Conservation (phyloP, 2,113 vertebrate species). For the Cochlearius cochlearius region DNA sequence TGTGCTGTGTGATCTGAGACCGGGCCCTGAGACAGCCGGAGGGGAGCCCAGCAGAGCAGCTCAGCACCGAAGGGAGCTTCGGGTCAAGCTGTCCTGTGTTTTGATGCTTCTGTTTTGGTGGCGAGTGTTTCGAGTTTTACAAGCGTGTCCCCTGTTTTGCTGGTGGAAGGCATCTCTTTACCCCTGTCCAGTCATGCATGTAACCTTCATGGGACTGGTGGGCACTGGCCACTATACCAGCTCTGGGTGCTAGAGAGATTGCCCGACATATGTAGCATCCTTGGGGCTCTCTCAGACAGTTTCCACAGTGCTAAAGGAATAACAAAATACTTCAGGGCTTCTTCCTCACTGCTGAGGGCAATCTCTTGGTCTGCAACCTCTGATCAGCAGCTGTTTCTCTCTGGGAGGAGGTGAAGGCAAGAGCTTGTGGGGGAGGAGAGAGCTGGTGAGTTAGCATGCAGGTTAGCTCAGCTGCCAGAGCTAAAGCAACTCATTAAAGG, state of each 20-base stretch:
- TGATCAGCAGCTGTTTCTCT: background rate
- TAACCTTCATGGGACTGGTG: background rate
- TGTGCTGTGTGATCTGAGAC: background rate
- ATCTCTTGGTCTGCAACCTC: background rate
- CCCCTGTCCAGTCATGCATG: accelerated
- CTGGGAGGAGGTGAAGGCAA: background rate
- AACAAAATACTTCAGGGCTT: background rate
- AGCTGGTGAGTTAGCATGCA: background rate
- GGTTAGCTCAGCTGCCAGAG: background rate
- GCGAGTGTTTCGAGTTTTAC: background rate
- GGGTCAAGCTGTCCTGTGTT: background rate
- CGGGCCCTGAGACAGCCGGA: background rate
- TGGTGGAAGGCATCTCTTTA: background rate
- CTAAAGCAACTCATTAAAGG: conserved; percentile 38
- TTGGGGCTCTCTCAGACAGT: background rate
- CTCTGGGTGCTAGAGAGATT: background rate
- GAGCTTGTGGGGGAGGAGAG: background rate
- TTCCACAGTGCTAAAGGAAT: background rate
- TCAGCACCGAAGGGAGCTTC: background rate
- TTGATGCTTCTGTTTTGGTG: background rate
- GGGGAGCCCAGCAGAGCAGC: background rate
- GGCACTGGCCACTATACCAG: background rate
- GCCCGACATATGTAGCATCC: accelerated
- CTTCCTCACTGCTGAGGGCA: background rate
- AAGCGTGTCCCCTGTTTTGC: background rate